Percentiles rank a stretch among this genome's conserved stretches.
Evolutionary conservation across 2,797 vertebrate species (phyloP).

Genomic region (Spinibarbus caldwelli): DNA sequence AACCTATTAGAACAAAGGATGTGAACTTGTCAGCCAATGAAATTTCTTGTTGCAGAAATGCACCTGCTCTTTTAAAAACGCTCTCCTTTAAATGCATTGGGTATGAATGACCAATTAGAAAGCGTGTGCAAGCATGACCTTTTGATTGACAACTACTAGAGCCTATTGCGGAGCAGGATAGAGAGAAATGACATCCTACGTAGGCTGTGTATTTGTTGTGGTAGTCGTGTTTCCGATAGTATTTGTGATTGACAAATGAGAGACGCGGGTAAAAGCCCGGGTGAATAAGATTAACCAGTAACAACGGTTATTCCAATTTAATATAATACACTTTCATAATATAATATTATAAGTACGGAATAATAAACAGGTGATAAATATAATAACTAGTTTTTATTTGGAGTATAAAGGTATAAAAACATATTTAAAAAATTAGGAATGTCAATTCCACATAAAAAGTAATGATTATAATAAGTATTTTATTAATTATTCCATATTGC

Average conservation of each 20-base stretch:
- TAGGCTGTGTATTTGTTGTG: conserved; percentile 55
- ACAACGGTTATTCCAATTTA: not conserved
- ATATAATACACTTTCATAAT: not conserved
- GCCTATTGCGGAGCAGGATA: conserved; percentile 3
- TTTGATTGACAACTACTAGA: conserved; percentile 54
- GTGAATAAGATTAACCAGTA: conserved; percentile 44
- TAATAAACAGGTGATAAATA: not conserved
- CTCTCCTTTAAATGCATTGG: conserved; percentile 6
- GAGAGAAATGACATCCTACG: not conserved
- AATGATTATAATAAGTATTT: not conserved
- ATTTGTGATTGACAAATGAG: conserved; percentile 19
- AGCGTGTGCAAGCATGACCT: conserved; percentile 31
- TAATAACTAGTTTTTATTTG: not conserved
- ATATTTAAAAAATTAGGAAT: not conserved
- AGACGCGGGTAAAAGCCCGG: conserved; percentile 52
- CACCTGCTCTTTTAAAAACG: conserved; percentile 22
- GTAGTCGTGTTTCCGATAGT: no score
- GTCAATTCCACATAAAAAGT: not conserved
- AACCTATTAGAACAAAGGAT: conserved; percentile 66
- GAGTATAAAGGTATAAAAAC: not conserved
- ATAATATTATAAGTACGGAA: not conserved
- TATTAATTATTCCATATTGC: not conserved
- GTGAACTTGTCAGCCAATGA: conserved; percentile 63
- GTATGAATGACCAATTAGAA: conserved; percentile 49
- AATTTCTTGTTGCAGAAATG: not conserved